Conservation (phyloP, 2,888 invertebrate species). For the Chrysolina oricalcia region DNA sequence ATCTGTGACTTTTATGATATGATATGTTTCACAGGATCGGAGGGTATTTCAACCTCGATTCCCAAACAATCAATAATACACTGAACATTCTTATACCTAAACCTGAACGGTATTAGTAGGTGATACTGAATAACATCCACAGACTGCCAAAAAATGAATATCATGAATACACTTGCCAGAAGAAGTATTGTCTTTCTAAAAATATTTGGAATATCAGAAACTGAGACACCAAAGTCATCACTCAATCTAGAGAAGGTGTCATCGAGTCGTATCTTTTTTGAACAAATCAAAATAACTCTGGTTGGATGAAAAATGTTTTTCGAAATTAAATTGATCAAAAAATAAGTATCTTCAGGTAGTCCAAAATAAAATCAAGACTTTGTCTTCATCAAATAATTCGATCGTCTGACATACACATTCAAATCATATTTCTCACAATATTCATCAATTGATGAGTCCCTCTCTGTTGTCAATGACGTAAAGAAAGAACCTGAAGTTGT, state of each 20-base stretch:
- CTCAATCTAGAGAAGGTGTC: not conserved
- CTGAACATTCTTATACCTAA: conserved; percentile 33
- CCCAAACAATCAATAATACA: conserved; percentile 48
- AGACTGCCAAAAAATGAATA: not conserved
- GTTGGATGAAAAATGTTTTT: not conserved
- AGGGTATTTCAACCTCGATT: conserved; percentile 46
- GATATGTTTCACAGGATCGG: conserved; percentile 41
- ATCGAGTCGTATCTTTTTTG: not conserved
- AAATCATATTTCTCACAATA: no score
- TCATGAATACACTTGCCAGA: not conserved
- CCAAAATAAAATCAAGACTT: not conserved
- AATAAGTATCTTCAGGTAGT: not conserved
- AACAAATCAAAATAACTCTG: not conserved
- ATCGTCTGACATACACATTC: not conserved
- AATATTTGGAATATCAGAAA: not conserved
- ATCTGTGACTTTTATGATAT: conserved; percentile 25
- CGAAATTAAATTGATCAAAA: not conserved
- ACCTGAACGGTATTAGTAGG: conserved; percentile 41
- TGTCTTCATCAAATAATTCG: not conserved
- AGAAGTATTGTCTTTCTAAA: not conserved
- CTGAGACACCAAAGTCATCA: not conserved
- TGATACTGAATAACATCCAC: not conserved
- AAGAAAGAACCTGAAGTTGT: no score
- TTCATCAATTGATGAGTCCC: no score
- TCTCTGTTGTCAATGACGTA: no score